Evolutionary conservation across 2,797 vertebrate genomes (phyloP).

Genomic region (Pipistrellus pipistrellus): DNA sequence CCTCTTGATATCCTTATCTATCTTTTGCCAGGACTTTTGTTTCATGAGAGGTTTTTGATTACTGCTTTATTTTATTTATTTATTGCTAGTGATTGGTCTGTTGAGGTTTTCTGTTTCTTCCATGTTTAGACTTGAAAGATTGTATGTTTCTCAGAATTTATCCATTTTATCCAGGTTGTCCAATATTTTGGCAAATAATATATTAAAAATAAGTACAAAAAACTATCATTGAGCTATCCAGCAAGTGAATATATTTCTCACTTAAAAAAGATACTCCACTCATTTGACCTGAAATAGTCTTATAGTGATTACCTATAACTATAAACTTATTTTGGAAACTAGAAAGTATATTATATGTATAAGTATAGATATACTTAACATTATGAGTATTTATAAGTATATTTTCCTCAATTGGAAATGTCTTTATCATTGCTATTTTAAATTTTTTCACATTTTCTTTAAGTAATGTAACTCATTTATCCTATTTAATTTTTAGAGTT

Average conservation of each 20-base stretch:
- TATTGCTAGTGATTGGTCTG: not conserved
- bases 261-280: not conserved
- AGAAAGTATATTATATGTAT: not conserved
- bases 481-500: not conserved
- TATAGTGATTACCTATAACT: not conserved
- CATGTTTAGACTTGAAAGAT: not conserved
- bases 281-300: conserved; percentile 17
- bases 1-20: not conserved
- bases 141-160: not conserved
- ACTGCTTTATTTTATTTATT: not conserved
- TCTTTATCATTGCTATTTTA: not conserved
- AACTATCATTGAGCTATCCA: not conserved
- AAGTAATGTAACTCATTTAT: not conserved
- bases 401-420: not conserved
- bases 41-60: not conserved
- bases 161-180: not conserved
- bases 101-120: not conserved
- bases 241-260: not conserved
- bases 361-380: not conserved
- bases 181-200: not conserved
- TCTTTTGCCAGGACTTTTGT: not conserved
- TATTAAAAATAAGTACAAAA: not conserved
- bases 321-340: not conserved
- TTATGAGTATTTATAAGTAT: not conserved
- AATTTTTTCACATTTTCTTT: not conserved